Conservation (phyloP, 2,888 invertebrate species). For the Pandemis cinnamomeana region DNA sequence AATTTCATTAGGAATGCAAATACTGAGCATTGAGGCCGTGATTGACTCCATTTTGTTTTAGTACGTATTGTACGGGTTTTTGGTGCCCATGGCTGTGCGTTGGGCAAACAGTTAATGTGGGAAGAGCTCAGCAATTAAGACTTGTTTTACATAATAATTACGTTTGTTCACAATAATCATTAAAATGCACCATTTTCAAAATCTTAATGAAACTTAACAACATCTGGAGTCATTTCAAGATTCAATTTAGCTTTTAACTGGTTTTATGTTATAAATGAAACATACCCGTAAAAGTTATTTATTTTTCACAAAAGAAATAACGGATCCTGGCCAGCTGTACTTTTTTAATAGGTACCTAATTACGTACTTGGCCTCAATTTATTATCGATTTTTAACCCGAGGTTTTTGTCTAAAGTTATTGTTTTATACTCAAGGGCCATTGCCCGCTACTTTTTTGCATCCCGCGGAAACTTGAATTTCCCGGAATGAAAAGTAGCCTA, state of each 20-base stretch:
- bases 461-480: too few relatives aligned
- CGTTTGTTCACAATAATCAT: conserved; percentile 1
- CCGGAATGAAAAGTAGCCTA: too few relatives aligned
- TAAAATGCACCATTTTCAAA: background rate
- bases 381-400: too few relatives aligned
- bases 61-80: conserved; percentile 40
- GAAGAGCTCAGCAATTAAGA: conserved; percentile 5
- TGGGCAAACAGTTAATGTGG: conserved; percentile 8
- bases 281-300: too few relatives aligned
- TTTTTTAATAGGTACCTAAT: too few relatives aligned
- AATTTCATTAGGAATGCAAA: conserved; percentile 65
- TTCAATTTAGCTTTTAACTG: background rate
- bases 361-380: too few relatives aligned
- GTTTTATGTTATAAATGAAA: too few relatives aligned
- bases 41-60: conserved; percentile 42
- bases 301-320: too few relatives aligned
- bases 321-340: too few relatives aligned
- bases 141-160: conserved; percentile 1
- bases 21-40: conserved; percentile 46
- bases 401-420: too few relatives aligned
- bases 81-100: background rate
- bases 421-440: too few relatives aligned
- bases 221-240: background rate
- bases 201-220: background rate
- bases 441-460: too few relatives aligned